Conservation (phyloP, 64 coral and sea anemone genomes). For the Stichodactyla mertensii region DNA sequence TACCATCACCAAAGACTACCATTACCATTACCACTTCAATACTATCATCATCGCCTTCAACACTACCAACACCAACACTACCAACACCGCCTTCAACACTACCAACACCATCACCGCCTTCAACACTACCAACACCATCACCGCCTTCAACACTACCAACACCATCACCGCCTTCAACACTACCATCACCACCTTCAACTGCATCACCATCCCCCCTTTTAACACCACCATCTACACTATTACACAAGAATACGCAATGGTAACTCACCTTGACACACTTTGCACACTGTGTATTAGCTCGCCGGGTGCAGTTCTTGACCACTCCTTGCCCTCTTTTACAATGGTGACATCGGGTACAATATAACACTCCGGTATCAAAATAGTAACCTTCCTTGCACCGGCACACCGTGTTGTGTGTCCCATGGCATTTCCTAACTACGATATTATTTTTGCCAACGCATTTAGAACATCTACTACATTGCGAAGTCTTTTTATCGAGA, state of each 20-base stretch:
- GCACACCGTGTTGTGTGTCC: constrained; percentile 1
- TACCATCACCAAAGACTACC: neutral
- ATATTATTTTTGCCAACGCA: constrained; percentile 21
- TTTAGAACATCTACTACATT: neutral
- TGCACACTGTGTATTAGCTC: constrained; percentile 17
- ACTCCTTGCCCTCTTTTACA: constrained; percentile 36
- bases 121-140: neutral
- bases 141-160: neutral
- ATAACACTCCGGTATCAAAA: neutral
- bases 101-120: neutral
- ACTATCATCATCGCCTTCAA: neutral
- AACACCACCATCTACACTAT: neutral
- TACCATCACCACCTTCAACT: neutral
- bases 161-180: neutral
- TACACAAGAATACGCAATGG: neutral
- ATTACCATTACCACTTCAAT: neutral
- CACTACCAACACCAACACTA: neutral
- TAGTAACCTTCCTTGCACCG: constrained; percentile 15
- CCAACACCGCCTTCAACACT: neutral
- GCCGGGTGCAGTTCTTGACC: constrained; percentile 11
- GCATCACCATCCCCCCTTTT: neutral
- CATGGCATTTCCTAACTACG: neutral
- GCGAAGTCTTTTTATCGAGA: neutral
- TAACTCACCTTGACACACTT: constrained; percentile 15
- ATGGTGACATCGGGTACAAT: neutral